Conservation (phyloP, 2,113 vertebrate genomes). For the Indri indri region DNA sequence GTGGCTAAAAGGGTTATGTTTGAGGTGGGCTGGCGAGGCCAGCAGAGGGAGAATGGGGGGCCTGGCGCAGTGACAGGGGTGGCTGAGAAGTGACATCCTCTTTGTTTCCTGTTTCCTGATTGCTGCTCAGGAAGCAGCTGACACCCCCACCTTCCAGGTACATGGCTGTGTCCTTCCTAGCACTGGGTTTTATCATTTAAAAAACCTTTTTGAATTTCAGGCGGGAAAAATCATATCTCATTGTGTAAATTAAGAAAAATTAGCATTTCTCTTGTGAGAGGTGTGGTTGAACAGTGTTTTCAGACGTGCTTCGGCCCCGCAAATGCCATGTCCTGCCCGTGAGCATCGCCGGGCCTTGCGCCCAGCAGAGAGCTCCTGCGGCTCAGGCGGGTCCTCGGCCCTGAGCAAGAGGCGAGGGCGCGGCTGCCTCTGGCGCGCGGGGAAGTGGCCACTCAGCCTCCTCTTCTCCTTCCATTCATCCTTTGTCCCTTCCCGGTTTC, state of each 20-base stretch:
- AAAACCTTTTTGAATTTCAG: not conserved
- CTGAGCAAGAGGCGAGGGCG: not conserved
- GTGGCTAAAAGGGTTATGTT: not conserved
- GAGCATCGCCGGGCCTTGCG: not conserved
- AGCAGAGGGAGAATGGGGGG: too few relatives aligned
- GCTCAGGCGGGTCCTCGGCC: not conserved
- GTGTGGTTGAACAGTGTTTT: not conserved
- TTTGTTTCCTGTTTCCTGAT: not conserved
- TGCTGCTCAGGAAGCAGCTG: not conserved
- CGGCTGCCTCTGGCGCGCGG: not conserved
- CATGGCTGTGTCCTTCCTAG: not conserved
- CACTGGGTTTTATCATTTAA: not conserved
- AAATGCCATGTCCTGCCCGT: not conserved
- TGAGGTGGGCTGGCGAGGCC: too few relatives aligned
- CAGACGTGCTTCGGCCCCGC: too few relatives aligned
- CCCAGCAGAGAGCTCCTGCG: accelerated
- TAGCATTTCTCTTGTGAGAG: not conserved
- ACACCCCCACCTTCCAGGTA: not conserved
- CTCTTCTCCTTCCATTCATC: not conserved
- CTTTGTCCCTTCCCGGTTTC: not conserved
- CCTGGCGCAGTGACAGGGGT: not conserved
- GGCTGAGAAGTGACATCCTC: not conserved
- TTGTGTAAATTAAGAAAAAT: not conserved
- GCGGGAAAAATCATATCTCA: not conserved
- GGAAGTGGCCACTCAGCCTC: not conserved